Evolutionary conservation across 2,888 invertebrate species (phyloP).

Genomic region (Hyposoter didymator): DNA sequence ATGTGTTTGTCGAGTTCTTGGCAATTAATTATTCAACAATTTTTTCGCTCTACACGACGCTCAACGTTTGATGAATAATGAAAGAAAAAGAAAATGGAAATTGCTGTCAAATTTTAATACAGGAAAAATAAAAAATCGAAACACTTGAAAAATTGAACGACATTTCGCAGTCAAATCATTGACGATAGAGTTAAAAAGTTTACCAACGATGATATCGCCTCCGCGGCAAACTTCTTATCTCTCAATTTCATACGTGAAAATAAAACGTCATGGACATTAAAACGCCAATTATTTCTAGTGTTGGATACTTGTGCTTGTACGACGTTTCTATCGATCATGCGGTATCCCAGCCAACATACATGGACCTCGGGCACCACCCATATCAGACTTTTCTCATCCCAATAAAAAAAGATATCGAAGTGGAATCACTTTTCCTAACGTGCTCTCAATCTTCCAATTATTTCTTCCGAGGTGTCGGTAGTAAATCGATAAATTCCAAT

Average conservation of each 20-base stretch:
- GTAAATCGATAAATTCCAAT: background rate
- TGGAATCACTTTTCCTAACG: background rate
- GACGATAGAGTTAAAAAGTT: background rate
- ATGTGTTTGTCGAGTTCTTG: background rate
- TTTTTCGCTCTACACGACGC: background rate
- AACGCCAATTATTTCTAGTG: conserved; percentile 43
- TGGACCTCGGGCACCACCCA: conserved; percentile 44
- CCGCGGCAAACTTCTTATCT: conserved; percentile 29
- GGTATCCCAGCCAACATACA: conserved; percentile 41
- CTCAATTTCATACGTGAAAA: conserved; percentile 48
- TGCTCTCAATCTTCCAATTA: background rate
- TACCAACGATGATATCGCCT: background rate
- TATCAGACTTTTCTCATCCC: background rate
- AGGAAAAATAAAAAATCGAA: background rate
- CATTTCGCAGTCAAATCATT: background rate
- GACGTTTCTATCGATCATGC: conserved; percentile 60
- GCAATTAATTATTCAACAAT: background rate
- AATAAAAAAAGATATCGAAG: background rate
- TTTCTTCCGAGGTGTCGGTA: background rate
- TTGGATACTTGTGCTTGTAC: conserved; percentile 29
- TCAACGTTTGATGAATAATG: background rate
- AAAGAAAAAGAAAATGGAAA: background rate
- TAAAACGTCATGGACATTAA: conserved; percentile 28
- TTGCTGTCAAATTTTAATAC: background rate
- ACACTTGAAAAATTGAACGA: background rate